Evolutionary conservation across 2,113 vertebrate species (phyloP), one percentile per base, ranked within the genome.

Genomic region (Electrona antarctica): DNA sequence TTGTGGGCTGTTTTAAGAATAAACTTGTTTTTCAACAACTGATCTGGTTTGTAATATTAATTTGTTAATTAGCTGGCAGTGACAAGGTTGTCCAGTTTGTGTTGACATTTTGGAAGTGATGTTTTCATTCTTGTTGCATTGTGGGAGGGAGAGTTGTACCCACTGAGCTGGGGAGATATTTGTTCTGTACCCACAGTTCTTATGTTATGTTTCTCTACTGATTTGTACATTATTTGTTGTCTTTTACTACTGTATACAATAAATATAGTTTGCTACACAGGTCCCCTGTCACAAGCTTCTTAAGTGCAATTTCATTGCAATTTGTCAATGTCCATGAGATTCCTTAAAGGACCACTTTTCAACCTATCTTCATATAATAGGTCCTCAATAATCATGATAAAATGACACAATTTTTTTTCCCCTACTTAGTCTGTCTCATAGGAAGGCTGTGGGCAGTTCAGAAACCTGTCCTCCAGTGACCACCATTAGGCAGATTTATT

Each of bases 171-270:
- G 72, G 82, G 83, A 82, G 73, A 84, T 70, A 47, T 65, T 52
- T 73, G 74, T 82, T 83, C 78, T 79, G 67, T 79, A 82, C 76
- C 79, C 73, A 75, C 73, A 77, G 69, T 81, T 80, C 80, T 89
- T 81, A 90, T 87, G 88, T 88, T 93, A 85, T 88, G 91, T 89
- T 93, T 89, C 85, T 91, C 91, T 93, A 91, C 92, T 85, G 77
- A 88, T 95, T 95, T 95, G 93, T 95, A 94, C 90, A 85, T 93
- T 92, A 92, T 91, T 88, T 92, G 93, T 95, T 87, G 93, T 93
- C 92, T 94, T 94, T 95, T 92, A 93, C 93, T 94, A 92, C 86
- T 93, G 93, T 94, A 94, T 85, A 92, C 95, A 95, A 95, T 94
- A 95, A 95, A 95, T 93, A 92, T 94, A 94, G 94, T 94, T 93